Conservation (phyloP, 2,113 vertebrate species). For the Axis porcinus region DNA sequence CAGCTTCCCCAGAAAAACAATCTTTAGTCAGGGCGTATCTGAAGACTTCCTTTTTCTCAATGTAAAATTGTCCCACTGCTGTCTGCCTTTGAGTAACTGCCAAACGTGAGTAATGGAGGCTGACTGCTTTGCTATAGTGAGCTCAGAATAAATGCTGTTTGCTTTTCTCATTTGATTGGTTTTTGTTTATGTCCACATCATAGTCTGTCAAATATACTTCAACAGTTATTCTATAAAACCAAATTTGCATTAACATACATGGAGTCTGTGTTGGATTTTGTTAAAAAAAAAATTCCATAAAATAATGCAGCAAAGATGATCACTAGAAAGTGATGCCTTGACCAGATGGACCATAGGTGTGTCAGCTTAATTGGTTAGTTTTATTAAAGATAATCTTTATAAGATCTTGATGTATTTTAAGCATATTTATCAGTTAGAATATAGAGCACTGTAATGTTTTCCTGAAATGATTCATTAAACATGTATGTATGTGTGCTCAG, state of each 20-base stretch:
- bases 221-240: neutral
- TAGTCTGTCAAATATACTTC: neutral
- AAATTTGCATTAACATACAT: neutral
- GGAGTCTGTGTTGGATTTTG: neutral
- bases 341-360: neutral
- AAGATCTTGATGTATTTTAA: neutral
- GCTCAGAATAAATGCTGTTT: neutral
- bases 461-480: neutral
- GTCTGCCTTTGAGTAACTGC: neutral
- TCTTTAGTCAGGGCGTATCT: neutral
- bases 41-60: neutral
- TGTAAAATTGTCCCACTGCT: neutral
- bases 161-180: neutral
- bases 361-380: neutral
- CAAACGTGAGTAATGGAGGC: neutral
- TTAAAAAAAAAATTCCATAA: neutral
- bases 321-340: neutral
- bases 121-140: neutral
- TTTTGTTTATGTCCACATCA: neutral
- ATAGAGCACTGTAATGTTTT: neutral
- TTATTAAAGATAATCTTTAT: neutral
- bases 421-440: neutral
- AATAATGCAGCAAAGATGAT: neutral
- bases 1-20: neutral
- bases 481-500: rapidly evolving